phyloP scores from a whole-genome alignment of 2,113 vertebrate genomes.

The Cariama cristata region DNA sequence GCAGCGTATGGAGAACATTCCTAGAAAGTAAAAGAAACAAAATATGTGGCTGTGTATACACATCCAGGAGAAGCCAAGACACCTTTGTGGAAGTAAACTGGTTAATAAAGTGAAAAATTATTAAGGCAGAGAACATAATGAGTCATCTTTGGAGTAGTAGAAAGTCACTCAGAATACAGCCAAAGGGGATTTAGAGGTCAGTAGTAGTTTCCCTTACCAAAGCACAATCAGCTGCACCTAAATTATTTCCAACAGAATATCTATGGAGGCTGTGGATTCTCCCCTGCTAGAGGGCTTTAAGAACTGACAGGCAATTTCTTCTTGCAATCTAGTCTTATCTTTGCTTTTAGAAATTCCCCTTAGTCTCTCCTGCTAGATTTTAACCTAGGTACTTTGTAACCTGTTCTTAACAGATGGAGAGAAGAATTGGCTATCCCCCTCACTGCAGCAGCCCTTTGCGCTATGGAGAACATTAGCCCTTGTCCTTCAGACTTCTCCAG shows the following conservation, averaged over 20 bases:
- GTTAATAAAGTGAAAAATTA: background rate
- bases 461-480: background rate
- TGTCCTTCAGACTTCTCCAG: background rate
- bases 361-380: background rate
- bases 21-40: conserved; percentile 55
- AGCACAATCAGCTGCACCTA: background rate
- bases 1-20: conserved; percentile 88
- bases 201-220: background rate
- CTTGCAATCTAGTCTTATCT: background rate
- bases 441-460: background rate
- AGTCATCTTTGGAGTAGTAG: background rate
- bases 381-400: background rate
- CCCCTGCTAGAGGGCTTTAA: background rate
- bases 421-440: background rate
- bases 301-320: background rate
- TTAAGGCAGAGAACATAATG: background rate
- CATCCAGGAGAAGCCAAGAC: background rate
- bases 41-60: background rate
- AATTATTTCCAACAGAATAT: background rate
- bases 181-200: background rate
- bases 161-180: background rate
- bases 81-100: background rate
- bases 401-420: background rate
- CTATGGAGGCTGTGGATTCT: background rate
- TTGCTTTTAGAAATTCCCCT: background rate